Evolutionary conservation across 2,888 invertebrate species (phyloP), one percentile per base, ranked within the genome.

Genomic region (Spisula subtruncata): DNA sequence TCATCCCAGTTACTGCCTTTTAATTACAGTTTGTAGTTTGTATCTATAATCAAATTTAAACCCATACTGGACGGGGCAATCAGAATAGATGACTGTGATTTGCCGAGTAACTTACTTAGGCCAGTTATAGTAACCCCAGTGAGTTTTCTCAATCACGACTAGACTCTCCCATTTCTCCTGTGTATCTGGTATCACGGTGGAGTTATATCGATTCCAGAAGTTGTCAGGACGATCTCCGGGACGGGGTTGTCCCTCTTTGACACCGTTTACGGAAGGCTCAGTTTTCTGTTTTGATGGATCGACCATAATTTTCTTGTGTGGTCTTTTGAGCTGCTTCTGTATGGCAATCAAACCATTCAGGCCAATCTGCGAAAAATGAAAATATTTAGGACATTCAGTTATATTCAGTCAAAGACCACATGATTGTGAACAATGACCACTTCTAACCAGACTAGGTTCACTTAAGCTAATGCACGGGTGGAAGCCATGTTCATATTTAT

Each of bases 131-230:
- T 97, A 97, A n/a, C 97, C 97, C 96, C 97, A 96, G 95, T 97
- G 97, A 12, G 97, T 97, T 89, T 98, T 97, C 95, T 98, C 98
- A 35, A 98, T 97, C 95, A 98, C 98, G 96, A 98, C 97, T 0
- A 97, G 97, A 91, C 97, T 97, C 91, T 98, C 98, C 98, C 98
- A 99, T 89, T 98, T 98, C 89, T 98, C 97, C 83, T 97, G 97
- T 6, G 97, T 98, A 81, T 97, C 96, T 0, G 98, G 98, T 25
- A 97, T 96, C 0, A 97, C 97, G 79, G 97, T 96, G 25, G 97
- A 97, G 93, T 98, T 97, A 92, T 98, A 98, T 97, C 98, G 97
- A 75, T 98, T 97, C 98, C 98, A 98, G 80, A 97, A 97, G 95
- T 98, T 98, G 94, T 98, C 98, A 46, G 97, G 96, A 89, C 98